Conservation (phyloP, 2,113 vertebrate genomes). For the Tyto alba region DNA sequence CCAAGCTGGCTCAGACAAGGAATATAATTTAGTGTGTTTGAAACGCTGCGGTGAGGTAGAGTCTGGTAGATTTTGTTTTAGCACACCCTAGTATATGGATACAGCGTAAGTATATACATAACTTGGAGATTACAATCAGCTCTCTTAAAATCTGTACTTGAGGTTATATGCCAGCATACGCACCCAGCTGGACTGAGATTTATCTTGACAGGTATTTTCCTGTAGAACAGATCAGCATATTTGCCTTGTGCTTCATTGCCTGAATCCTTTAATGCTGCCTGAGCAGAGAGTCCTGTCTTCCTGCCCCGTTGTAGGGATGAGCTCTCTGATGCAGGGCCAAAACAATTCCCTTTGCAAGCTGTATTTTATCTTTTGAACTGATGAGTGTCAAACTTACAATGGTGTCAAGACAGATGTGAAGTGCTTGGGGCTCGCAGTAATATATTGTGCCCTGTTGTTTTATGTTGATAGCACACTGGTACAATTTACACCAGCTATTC, state of each 20-base stretch:
- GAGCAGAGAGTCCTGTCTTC: not conserved
- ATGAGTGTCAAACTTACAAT: conserved; percentile 48
- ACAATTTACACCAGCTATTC: conserved; percentile 60
- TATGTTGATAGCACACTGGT: conserved; percentile 23
- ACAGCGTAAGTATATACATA: not conserved
- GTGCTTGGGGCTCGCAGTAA: conserved; percentile 1
- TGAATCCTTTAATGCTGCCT: not conserved
- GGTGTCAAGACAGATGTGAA: conserved; percentile 60
- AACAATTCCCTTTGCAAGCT: conserved; percentile 3
- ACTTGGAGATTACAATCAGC: not conserved
- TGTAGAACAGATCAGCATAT: not conserved
- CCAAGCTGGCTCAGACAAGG: not conserved
- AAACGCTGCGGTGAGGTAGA: not conserved
- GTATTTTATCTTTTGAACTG: conserved; percentile 61
- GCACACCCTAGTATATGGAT: not conserved
- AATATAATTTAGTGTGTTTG: not conserved
- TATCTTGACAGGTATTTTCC: not conserved
- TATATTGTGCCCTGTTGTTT: conserved; percentile 50
- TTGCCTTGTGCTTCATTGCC: conserved; percentile 5
- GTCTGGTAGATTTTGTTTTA: not conserved
- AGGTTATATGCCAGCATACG: not conserved
- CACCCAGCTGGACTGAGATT: not conserved
- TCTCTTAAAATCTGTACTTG: not conserved
- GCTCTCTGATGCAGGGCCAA: not conserved
- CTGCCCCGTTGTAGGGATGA: not conserved